Conservation (phyloP, 1,140 invertebrate species). For the Nixonia krombeini region DNA sequence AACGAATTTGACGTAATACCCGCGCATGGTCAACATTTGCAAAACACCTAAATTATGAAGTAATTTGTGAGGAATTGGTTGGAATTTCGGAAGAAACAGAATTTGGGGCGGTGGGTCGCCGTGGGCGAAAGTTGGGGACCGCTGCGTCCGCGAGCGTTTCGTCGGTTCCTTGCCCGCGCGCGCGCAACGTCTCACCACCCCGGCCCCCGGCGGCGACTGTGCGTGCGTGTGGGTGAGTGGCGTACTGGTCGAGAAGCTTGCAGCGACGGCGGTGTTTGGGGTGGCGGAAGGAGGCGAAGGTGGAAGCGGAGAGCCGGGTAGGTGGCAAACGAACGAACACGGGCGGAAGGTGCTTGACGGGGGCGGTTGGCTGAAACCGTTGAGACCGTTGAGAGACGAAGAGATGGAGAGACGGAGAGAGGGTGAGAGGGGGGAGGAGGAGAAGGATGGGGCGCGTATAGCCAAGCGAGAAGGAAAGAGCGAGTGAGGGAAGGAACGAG, state of each 20-base stretch:
- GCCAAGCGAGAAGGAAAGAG: constrained; percentile 21
- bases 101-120: no score
- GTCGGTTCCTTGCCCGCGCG: constrained; percentile 18
- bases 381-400: constrained; percentile 29
- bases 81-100: no score
- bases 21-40: no score
- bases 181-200: constrained; percentile 18
- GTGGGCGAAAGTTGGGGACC: constrained; percentile 50
- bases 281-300: constrained; percentile 15
- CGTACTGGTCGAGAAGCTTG: constrained; percentile 51
- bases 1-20: no score
- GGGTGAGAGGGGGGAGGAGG: constrained; percentile 2
- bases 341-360: constrained; percentile 15
- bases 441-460: background rate
- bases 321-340: constrained; percentile 25
- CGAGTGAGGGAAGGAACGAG: constrained; percentile 29
- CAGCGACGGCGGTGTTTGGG: constrained; percentile 27
- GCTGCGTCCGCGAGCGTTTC: constrained; percentile 47
- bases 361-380: constrained; percentile 20
- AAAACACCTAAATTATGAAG: no score
- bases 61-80: no score
- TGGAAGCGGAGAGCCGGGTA: constrained; percentile 25
- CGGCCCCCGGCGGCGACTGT: background rate
- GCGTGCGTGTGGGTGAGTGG: constrained; percentile 40
- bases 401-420: constrained; percentile 33